Evolutionary conservation across 2,113 vertebrate genomes (phyloP), one percentile per base, ranked within the genome.

Genomic region (Pteruthius melanotis): DNA sequence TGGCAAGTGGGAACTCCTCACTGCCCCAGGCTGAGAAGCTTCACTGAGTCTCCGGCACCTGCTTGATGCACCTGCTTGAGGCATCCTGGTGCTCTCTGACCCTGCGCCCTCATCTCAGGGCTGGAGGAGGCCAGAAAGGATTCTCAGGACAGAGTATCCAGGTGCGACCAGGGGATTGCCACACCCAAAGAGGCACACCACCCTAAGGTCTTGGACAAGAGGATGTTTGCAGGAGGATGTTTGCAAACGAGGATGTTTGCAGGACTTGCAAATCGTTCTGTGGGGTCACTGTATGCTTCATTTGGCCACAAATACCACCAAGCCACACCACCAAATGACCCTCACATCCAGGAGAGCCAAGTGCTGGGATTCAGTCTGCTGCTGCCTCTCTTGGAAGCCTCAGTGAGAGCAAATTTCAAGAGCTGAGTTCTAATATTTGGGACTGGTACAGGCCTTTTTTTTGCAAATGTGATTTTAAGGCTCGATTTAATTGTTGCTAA

Each of bases 271-370:
- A 50, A 57, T 12, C 0, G 1, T 61, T 76, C 18, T 54, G 42
- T 0, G 0, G 76, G 47, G 42, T 64, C 39, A 70, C 21, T 0
- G 0, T 9, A 31, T 0, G 1, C 50, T 45, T 40, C 10, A 45
- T 78, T 18, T 35, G 6, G 52, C 35, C 40, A 19, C 0, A 39
- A 70, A 20, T 9, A 77, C 3, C n/a, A 11, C 14, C 20, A 18
- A 54, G 35, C 21, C 57, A 53, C 18, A 9, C 4, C 50, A 57
- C 28, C 57, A 33, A 82, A 52, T 11, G 33, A 2, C 1, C 0
- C 17, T 78, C 37, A 5, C 17, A n/a, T 13, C 27, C 82, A 11
- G 47, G 18, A 87, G 31, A 61, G 57, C 18, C 23, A 57, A 56
- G 53, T 52, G 45, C 37, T 90, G 63, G 54, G 39, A 65, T 52